Conservation (phyloP, 2,888 invertebrate species). For the Harpalus rufipes region DNA sequence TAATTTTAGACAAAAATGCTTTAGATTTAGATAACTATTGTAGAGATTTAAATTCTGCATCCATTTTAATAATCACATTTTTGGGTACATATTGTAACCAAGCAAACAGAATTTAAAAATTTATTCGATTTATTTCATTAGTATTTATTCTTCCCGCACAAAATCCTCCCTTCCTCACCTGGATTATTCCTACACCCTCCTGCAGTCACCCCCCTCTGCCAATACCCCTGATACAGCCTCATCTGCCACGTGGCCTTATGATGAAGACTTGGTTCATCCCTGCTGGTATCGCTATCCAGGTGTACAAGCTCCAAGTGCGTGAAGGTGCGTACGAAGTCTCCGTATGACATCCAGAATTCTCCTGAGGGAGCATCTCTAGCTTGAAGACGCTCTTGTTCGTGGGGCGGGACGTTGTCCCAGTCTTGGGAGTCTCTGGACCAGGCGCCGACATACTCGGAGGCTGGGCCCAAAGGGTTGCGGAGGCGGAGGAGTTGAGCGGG, state of each 20-base stretch:
- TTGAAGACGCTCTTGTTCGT: conserved; percentile 85
- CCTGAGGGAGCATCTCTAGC: conserved; percentile 80
- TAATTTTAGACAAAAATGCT: too few relatives aligned
- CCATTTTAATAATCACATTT: too few relatives aligned
- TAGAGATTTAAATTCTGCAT: too few relatives aligned
- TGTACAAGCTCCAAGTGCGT: conserved; percentile 89
- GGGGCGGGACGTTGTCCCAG: conserved; percentile 88
- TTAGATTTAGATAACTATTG: too few relatives aligned
- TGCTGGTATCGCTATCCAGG: conserved; percentile 91
- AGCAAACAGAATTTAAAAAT: too few relatives aligned
- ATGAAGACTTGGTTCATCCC: conserved; percentile 89
- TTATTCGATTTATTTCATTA: background rate
- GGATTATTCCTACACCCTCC: conserved; percentile 94
- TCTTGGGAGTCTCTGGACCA: conserved; percentile 85
- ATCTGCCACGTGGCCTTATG: conserved; percentile 92
- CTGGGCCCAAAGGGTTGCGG: conserved; percentile 83
- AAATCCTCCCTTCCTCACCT: conserved; percentile 75
- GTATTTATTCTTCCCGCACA: background rate
- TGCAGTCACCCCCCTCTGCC: conserved; percentile 92
- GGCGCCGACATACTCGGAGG: conserved; percentile 84
- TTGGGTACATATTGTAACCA: too few relatives aligned
- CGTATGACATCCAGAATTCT: conserved; percentile 86
- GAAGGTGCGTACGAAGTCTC: conserved; percentile 90
- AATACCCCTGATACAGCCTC: conserved; percentile 90
- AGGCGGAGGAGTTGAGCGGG: conserved; percentile 85